Conservation (phyloP, 2,113 vertebrate species). For the Fulica atra region DNA sequence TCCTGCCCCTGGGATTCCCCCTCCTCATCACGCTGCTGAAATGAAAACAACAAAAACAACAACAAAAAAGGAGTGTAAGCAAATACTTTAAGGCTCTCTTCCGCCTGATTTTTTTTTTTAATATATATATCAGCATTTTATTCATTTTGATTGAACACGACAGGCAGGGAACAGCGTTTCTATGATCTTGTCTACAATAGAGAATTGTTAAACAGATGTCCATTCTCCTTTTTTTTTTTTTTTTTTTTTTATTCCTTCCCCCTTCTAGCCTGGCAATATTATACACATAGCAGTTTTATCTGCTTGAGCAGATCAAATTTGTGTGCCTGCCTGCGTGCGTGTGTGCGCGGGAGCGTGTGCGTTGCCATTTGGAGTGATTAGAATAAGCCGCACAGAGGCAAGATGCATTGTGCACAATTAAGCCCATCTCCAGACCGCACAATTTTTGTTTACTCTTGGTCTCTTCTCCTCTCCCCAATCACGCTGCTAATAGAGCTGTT, state of each 20-base stretch:
- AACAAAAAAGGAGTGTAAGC: slow-evolving; percentile 51
- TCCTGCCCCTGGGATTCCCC: slow-evolving; percentile 51
- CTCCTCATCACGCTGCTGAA: slow-evolving; percentile 24
- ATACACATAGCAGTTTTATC: slow-evolving; percentile 74
- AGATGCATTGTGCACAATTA: slow-evolving; percentile 70
- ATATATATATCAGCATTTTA: slow-evolving; percentile 48
- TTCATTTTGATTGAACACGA: slow-evolving; percentile 69
- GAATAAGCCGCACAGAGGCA: slow-evolving; percentile 67
- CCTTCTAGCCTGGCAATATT: slow-evolving; percentile 38
- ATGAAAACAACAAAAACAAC: slow-evolving; percentile 20
- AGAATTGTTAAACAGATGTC: slow-evolving; percentile 76
- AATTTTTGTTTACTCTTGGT: slow-evolving; percentile 74
- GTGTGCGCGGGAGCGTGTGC: background rate
- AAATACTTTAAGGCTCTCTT: slow-evolving; percentile 58
- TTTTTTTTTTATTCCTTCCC: background rate
- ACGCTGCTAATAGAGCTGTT: slow-evolving; percentile 76
- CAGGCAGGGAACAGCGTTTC: slow-evolving; percentile 61
- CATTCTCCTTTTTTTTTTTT: background rate
- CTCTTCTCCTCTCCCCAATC: slow-evolving; percentile 65
- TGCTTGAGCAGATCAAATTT: slow-evolving; percentile 73
- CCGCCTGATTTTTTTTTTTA: background rate
- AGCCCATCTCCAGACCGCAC: slow-evolving; percentile 65
- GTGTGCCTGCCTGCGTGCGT: background rate
- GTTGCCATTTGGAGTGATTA: slow-evolving; percentile 66
- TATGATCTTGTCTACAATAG: slow-evolving; percentile 71